Evolutionary conservation across 2,797 vertebrate species (phyloP).

Genomic region (Anas georgica): DNA sequence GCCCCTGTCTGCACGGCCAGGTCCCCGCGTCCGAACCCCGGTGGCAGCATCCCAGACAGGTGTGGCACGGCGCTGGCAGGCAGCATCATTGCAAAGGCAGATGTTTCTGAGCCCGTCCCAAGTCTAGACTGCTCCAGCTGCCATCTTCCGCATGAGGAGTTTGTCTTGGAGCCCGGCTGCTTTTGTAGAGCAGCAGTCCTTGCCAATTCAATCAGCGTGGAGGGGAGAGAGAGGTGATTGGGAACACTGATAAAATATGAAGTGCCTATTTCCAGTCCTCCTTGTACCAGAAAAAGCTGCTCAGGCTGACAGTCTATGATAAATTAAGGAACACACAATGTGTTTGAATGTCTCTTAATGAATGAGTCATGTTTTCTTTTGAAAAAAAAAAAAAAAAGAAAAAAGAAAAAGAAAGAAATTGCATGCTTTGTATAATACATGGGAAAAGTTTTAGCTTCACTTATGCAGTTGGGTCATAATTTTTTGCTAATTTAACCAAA

Average conservation of each 20-base stretch:
- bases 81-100: background rate
- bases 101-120: background rate
- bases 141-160: constrained; percentile 4
- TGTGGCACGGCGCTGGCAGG: background rate
- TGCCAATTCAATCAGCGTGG: constrained; percentile 30
- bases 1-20: background rate
- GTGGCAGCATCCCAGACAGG: background rate
- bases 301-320: constrained; percentile 6
- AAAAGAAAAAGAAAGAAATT: background rate
- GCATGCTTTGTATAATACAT: background rate
- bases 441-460: constrained; percentile 20
- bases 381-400: background rate
- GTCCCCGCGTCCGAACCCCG: fast-evolving
- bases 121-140: constrained; percentile 60
- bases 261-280: constrained; percentile 29
- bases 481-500: constrained; percentile 23
- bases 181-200: background rate
- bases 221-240: background rate
- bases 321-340: constrained; percentile 32
- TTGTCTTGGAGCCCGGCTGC: constrained; percentile 44
- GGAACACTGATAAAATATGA: background rate
- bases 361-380: constrained; percentile 49
- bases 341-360: constrained; percentile 32
- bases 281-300: background rate
- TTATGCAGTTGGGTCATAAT: background rate